Percentiles rank a stretch among this genome's conserved stretches.
phyloP scores from a whole-genome alignment of 2,888 invertebrate species.

The Dicranocentrus wangi region DNA sequence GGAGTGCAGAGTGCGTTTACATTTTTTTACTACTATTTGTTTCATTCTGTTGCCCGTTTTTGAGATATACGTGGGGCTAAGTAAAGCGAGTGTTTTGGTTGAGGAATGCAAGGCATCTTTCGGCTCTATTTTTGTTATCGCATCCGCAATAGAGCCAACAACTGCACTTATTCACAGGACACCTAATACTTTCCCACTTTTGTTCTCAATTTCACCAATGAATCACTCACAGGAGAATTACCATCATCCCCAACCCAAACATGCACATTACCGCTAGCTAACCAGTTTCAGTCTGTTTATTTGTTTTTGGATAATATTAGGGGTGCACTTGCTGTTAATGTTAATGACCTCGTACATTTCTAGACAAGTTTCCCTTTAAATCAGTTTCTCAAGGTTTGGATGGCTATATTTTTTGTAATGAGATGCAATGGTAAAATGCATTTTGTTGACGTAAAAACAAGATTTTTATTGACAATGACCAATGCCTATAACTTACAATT shows the following conservation, averaged over 20 bases:
- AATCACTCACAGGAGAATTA: conserved; percentile 25
- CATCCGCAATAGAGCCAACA: background rate
- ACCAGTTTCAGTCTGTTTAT: no score
- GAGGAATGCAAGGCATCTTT: background rate
- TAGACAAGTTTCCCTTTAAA: no score
- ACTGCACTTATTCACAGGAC: conserved; percentile 27
- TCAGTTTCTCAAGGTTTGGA: no score
- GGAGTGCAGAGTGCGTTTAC: background rate
- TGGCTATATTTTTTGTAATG: no score
- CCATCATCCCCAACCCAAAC: background rate
- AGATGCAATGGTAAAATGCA: no score
- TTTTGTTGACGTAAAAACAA: no score
- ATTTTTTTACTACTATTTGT: conserved; percentile 3
- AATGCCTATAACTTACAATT: no score
- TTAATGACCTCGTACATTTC: background rate
- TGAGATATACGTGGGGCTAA: background rate
- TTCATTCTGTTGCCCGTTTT: conserved; percentile 11
- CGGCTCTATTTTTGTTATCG: background rate
- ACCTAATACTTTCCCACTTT: conserved; percentile 23
- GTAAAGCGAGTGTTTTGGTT: no score
- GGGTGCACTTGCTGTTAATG: background rate
- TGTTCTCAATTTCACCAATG: conserved; percentile 13
- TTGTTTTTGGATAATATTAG: no score
- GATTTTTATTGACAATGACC: no score
- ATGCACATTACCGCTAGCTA: no score